These are phyloP conservation scores for Eucera pruinosa DNA, from an alignment of 2,888 invertebrate species.

Conservation along the genomic window DNA sequence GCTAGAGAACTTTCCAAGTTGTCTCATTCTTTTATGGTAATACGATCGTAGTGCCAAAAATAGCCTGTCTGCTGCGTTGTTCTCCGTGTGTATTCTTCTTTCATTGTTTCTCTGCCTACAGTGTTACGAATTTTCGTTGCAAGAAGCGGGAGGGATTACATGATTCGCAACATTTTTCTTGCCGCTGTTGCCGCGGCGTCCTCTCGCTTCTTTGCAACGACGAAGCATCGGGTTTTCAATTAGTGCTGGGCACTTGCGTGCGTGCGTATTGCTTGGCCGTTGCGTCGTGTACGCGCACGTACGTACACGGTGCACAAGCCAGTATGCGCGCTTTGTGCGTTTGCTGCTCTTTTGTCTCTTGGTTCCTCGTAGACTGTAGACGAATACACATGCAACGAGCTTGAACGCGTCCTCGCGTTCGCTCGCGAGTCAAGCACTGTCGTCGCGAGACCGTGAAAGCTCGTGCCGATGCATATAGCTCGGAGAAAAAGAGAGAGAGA, in stretches of 20 bases:
- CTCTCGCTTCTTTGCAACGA: neutral
- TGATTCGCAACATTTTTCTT: neutral
- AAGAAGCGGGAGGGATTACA: neutral
- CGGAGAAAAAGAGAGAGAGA: neutral
- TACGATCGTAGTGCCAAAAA: conserved; percentile 20
- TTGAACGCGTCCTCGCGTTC: conserved; percentile 4
- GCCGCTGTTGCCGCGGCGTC: neutral
- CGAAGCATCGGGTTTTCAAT: conserved; percentile 27
- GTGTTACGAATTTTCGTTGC: neutral
- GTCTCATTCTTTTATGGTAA: conserved; percentile 9
- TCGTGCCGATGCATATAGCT: conserved; percentile 10
- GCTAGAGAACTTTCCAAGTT: neutral
- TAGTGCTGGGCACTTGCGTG: conserved; percentile 9
- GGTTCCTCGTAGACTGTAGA: conserved; percentile 6
- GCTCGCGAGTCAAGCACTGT: conserved; percentile 20
- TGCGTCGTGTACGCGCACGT: neutral
- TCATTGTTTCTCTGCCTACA: too few species aligned
- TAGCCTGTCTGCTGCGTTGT: conserved; percentile 9
- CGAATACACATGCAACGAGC: neutral
- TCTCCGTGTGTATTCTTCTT: neutral
- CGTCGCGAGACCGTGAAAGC: conserved; percentile 36
- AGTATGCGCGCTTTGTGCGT: conserved; percentile 4
- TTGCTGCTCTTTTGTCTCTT: conserved; percentile 33
- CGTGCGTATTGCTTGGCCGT: neutral
- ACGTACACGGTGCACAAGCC: neutral